phyloP scores from a whole-genome alignment of 2,113 vertebrate genomes.

The Ariopsis seemanni region DNA sequence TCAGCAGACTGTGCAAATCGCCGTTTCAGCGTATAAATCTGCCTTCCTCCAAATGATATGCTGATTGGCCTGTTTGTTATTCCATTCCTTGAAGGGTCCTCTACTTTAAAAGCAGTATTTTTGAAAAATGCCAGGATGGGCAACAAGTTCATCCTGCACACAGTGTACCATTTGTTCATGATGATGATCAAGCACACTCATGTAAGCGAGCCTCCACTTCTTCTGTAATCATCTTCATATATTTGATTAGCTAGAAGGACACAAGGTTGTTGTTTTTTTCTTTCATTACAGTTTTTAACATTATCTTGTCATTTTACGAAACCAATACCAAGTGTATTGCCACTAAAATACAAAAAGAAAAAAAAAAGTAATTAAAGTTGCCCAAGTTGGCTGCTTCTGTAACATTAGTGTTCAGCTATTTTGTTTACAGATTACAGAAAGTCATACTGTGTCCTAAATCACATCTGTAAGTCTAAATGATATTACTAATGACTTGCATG shows the following conservation, averaged over 20 bases:
- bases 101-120: neutral
- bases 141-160: neutral
- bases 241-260: neutral
- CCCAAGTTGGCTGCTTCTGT: neutral
- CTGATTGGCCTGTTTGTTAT: constrained; percentile 22
- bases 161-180: neutral
- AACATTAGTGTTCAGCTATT: neutral
- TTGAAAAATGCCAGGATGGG: neutral
- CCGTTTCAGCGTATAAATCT: constrained; percentile 35
- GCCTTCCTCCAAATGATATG: constrained; percentile 15
- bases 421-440: neutral
- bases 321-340: neutral
- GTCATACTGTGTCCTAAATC: neutral
- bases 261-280: too few species aligned
- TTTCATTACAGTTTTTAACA: neutral
- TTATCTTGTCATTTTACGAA: too few species aligned
- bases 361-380: neutral
- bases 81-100: neutral
- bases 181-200: neutral
- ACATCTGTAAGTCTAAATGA: neutral
- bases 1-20: constrained; percentile 32
- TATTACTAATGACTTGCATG: neutral
- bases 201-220: neutral
- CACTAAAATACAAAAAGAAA: neutral
- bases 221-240: neutral